Percentiles rank a stretch among this genome's conserved stretches.
These are phyloP conservation scores for Parasteatoda lunata DNA, from an alignment of 2,888 invertebrate genomes.

Conservation along the genomic window DNA sequence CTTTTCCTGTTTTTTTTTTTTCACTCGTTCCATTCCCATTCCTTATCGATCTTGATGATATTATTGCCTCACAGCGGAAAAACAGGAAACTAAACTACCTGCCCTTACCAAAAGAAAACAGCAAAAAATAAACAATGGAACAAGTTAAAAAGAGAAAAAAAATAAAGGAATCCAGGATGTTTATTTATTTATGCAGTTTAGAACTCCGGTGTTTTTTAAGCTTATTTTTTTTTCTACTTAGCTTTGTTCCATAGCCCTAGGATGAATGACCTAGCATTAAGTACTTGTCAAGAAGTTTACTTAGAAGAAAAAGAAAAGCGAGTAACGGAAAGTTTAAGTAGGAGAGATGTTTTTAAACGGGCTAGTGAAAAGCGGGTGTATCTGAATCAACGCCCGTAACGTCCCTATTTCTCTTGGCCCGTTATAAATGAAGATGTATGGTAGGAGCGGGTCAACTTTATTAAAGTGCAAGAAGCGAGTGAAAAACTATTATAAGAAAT, in stretches of 20 bases:
- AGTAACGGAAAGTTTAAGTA: slow-evolving; percentile 34
- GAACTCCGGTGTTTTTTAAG: not conserved
- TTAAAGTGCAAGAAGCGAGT: slow-evolving; percentile 28
- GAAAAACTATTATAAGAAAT: slow-evolving; percentile 12
- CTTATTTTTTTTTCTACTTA: slow-evolving; percentile 33
- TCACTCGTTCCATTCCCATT: not conserved
- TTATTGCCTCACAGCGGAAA: slow-evolving; percentile 9
- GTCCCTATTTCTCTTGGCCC: slow-evolving; percentile 28
- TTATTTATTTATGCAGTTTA: slow-evolving; percentile 38
- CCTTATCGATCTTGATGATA: slow-evolving; percentile 41
- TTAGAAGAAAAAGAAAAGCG: slow-evolving; percentile 18
- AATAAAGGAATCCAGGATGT: not conserved
- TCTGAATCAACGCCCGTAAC: slow-evolving; percentile 23
- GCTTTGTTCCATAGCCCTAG: slow-evolving; percentile 18
- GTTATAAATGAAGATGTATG: slow-evolving; percentile 52
- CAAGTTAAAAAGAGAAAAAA: not conserved
- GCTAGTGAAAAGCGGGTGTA: slow-evolving; percentile 19
- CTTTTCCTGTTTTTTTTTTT: not conserved
- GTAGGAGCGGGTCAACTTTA: slow-evolving; percentile 32
- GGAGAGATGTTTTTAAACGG: slow-evolving; percentile 50
- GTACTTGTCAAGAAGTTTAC: slow-evolving; percentile 55
- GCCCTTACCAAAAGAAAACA: slow-evolving; percentile 1
- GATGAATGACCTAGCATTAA: slow-evolving; percentile 51
- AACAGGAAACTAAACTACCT: not conserved
- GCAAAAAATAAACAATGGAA: not conserved